Conservation (phyloP, 2,113 vertebrate genomes). For the Crotalus horridus region DNA sequence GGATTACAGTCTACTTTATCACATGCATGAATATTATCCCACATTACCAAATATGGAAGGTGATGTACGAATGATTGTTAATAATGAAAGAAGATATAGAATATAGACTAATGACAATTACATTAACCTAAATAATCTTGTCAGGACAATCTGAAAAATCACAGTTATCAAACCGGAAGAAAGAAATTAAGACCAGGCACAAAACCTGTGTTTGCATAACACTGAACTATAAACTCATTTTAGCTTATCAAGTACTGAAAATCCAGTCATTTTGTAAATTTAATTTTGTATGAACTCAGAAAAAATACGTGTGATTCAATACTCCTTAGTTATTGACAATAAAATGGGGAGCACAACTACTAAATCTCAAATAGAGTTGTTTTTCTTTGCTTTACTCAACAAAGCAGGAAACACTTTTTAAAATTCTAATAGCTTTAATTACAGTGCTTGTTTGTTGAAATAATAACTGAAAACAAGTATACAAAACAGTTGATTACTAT, state of each 20-base stretch:
- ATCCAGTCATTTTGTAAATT: not conserved
- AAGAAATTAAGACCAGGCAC: not conserved
- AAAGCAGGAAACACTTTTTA: not conserved
- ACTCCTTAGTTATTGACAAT: not conserved
- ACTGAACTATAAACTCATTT: not conserved
- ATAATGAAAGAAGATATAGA: not conserved
- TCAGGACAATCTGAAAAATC: not conserved
- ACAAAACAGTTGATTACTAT: not conserved
- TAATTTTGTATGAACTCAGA: not conserved
- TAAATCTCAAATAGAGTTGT: not conserved
- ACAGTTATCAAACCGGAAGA: not conserved
- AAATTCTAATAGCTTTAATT: not conserved
- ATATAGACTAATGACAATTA: not conserved
- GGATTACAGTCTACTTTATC: not conserved
- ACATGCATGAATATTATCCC: not conserved
- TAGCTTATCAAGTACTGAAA: not conserved
- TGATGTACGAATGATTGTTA: not conserved
- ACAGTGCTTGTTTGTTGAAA: not conserved
- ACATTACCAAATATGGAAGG: not conserved
- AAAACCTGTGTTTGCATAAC: not conserved
- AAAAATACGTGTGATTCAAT: not conserved
- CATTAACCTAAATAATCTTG: not conserved
- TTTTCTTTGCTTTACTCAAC: not conserved
- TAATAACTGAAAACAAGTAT: not conserved
- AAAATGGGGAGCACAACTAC: not conserved